A percentile compares a stretch with the other conserved stretches of the same genome.
phyloP scores from a whole-genome alignment of 2,113 vertebrate genomes.

The Rhea pennata region DNA sequence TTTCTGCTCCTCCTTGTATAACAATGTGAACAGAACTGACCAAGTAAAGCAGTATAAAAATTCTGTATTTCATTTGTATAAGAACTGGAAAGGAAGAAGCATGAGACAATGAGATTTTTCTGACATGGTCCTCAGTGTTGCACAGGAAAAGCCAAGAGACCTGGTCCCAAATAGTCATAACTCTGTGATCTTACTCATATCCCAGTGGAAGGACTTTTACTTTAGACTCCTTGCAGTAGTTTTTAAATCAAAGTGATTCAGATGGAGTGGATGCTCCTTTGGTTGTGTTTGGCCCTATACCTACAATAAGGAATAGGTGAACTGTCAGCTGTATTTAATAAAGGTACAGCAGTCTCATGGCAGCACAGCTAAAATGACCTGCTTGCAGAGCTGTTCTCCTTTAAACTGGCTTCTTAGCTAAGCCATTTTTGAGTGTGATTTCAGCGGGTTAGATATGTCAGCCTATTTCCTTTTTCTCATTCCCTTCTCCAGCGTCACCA shows the following conservation, averaged over 20 bases:
- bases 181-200: no score
- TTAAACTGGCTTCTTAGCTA: not conserved
- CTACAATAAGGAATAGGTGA: not conserved
- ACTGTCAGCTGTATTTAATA: not conserved
- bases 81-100: not conserved
- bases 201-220: not conserved
- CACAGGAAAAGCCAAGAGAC: not conserved
- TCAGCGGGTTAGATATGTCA: constrained; percentile 9
- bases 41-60: not conserved
- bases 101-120: not conserved
- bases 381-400: constrained; percentile 1
- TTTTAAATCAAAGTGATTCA: not conserved
- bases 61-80: not conserved
- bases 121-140: not conserved
- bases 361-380: not conserved
- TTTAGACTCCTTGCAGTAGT: not conserved
- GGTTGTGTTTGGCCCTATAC: not conserved
- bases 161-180: not conserved
- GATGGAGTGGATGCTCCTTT: not conserved
- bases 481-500: constrained; percentile 44
- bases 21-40: not conserved
- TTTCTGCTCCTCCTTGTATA: not conserved
- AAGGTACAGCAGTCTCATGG: not conserved
- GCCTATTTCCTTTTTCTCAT: constrained; percentile 61
- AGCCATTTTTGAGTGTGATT: constrained; percentile 25